Percentiles rank a stretch among this genome's conserved stretches.
These are phyloP conservation scores for Pungitius pungitius DNA, from an alignment of 2,113 vertebrate species.

Conservation along the genomic window DNA sequence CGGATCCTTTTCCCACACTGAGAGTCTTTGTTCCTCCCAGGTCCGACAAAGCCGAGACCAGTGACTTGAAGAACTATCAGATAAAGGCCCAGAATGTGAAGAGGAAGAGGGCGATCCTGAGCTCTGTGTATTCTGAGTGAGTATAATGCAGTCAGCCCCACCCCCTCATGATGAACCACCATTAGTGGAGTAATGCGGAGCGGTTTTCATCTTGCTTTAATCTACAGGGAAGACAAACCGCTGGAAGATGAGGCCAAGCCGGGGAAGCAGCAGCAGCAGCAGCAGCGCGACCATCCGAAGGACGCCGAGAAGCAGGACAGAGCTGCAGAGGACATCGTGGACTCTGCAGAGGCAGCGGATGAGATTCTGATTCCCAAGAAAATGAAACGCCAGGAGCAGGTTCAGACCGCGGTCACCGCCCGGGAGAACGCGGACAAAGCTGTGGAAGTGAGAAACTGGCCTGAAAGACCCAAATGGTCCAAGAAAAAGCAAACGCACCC, in stretches of 20 bases:
- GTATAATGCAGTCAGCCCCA: constrained; percentile 43
- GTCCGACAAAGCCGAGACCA: constrained; percentile 85
- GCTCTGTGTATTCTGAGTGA: constrained; percentile 82
- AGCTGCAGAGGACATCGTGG: constrained; percentile 14
- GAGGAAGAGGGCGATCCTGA: constrained; percentile 85
- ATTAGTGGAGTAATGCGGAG: not conserved
- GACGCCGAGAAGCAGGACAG: constrained; percentile 29
- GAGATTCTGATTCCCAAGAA: constrained; percentile 74
- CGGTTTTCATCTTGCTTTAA: not conserved
- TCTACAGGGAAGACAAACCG: constrained; percentile 66
- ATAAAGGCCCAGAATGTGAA: constrained; percentile 80
- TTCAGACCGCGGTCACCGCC: not conserved
- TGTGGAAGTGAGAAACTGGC: constrained; percentile 10
- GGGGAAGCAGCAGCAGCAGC: constrained; percentile 78
- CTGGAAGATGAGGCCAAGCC: constrained; percentile 60
- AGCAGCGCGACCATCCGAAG: constrained; percentile 57
- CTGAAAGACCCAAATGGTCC: constrained; percentile 52
- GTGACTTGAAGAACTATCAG: constrained; percentile 82
- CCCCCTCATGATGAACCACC: not conserved
- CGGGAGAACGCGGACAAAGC: constrained; percentile 1
- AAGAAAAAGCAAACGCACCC: constrained; percentile 67
- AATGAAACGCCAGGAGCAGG: constrained; percentile 48
- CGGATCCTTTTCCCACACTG: fast-evolving
- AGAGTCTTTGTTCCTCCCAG: constrained; percentile 59
- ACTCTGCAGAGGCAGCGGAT: constrained; percentile 37